phyloP scores from a whole-genome alignment of 2,113 vertebrate genomes.

The Mustelus asterias region DNA sequence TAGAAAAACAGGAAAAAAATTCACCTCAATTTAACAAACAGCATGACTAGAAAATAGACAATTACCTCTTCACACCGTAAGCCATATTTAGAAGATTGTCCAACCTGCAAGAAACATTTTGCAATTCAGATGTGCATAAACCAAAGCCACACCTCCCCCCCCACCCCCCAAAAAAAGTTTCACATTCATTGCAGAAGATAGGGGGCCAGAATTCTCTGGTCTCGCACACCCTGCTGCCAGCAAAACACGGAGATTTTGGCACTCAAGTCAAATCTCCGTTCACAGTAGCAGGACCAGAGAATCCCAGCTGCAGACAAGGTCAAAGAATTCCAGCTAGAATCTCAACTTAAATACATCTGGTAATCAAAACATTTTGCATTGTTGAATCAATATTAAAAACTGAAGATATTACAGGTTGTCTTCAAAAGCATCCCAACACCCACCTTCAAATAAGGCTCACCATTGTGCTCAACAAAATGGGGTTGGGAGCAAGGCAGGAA shows the following conservation, averaged over 20 bases:
- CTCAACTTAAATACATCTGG: not conserved
- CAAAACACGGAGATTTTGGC: too few species aligned
- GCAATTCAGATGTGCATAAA: constrained; percentile 34
- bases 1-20: constrained; percentile 39
- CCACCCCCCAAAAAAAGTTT: not conserved
- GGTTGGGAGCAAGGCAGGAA: not conserved
- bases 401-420: not conserved
- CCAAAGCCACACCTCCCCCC: not conserved
- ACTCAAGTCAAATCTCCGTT: too few species aligned
- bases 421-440: not conserved
- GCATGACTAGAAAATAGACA: constrained; percentile 38
- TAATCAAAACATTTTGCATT: not conserved
- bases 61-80: constrained; percentile 98
- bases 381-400: not conserved
- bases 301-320: too few species aligned
- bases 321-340: not conserved
- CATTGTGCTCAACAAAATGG: not conserved
- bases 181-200: not conserved
- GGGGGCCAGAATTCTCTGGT: too few species aligned
- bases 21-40: constrained; percentile 40
- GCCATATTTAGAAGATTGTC: constrained; percentile 99
- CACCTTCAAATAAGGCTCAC: not conserved
- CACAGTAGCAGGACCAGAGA: too few species aligned
- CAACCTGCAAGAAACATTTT: constrained; percentile 77
- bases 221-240: too few species aligned